Evolutionary conservation across 1,140 invertebrate genomes (phyloP).

Genomic region (Papilio glaucus): DNA sequence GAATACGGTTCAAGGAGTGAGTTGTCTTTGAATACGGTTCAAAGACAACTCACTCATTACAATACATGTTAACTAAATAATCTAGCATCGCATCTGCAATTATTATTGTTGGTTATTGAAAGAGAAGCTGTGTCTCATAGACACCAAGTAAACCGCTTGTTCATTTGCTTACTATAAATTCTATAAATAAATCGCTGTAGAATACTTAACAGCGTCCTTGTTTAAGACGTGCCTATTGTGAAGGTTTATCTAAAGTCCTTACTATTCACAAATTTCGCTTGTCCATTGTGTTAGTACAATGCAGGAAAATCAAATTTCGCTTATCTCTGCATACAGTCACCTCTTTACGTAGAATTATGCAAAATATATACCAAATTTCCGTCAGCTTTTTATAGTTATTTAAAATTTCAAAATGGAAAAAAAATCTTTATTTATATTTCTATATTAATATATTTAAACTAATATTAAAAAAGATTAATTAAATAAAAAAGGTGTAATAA

Average conservation of each 20-base stretch:
- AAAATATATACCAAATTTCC: not conserved
- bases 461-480: not conserved
- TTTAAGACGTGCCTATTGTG: not conserved
- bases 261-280: not conserved
- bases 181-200: too few relatives aligned
- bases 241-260: not conserved
- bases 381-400: not conserved
- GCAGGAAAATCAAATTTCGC: not conserved
- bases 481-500: too few relatives aligned
- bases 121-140: too few relatives aligned
- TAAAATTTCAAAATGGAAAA: too few relatives aligned
- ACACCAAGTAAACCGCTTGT: too few relatives aligned
- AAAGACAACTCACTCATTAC: too few relatives aligned
- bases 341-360: not conserved
- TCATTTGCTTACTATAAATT: too few relatives aligned
- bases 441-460: not conserved
- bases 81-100: too few relatives aligned
- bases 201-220: not conserved
- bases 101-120: too few relatives aligned
- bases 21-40: too few relatives aligned
- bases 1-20: too few relatives aligned
- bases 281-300: conserved; percentile 15
- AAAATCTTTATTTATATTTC: not conserved
- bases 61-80: too few relatives aligned
- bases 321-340: conserved; percentile 10